Conservation (phyloP, 1,140 invertebrate species). For the Plectrocnemia conspersa region DNA sequence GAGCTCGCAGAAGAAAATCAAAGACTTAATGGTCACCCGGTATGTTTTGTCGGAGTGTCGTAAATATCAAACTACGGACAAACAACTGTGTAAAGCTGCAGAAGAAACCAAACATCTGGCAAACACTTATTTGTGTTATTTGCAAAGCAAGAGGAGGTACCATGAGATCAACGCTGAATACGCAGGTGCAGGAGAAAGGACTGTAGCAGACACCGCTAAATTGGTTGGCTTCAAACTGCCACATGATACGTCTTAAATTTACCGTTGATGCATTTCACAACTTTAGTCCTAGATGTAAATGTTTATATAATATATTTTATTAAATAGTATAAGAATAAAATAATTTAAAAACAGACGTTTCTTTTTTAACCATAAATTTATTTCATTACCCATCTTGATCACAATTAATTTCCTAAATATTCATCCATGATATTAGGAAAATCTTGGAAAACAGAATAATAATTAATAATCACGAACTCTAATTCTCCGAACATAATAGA, state of each 20-base stretch:
- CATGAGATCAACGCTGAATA: conserved; percentile 67
- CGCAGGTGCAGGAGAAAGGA: conserved; percentile 70
- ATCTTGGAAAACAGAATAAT: too few species aligned
- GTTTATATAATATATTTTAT: too few species aligned
- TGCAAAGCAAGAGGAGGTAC: conserved; percentile 61
- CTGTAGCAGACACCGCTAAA: conserved; percentile 69
- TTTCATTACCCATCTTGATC: too few species aligned
- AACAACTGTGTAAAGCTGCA: conserved; percentile 73
- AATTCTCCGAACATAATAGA: too few species aligned
- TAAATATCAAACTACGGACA: conserved; percentile 69
- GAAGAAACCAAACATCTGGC: conserved; percentile 70
- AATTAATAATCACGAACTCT: too few species aligned
- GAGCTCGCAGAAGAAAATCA: conserved; percentile 49
- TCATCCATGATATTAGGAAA: too few species aligned
- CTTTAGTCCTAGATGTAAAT: too few species aligned
- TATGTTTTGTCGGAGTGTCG: conserved; percentile 69
- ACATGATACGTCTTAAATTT: conserved; percentile 75
- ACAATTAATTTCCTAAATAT: too few species aligned
- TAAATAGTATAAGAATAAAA: too few species aligned
- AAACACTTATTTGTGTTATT: conserved; percentile 69
- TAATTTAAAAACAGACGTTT: too few species aligned
- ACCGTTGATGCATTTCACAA: too few species aligned
- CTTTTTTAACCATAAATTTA: too few species aligned
- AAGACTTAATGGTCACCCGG: conserved; percentile 55
- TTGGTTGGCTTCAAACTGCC: conserved; percentile 82